These are phyloP conservation scores for Cryptotermes secundus DNA, from an alignment of 1,140 invertebrate genomes.

Conservation along the genomic window DNA sequence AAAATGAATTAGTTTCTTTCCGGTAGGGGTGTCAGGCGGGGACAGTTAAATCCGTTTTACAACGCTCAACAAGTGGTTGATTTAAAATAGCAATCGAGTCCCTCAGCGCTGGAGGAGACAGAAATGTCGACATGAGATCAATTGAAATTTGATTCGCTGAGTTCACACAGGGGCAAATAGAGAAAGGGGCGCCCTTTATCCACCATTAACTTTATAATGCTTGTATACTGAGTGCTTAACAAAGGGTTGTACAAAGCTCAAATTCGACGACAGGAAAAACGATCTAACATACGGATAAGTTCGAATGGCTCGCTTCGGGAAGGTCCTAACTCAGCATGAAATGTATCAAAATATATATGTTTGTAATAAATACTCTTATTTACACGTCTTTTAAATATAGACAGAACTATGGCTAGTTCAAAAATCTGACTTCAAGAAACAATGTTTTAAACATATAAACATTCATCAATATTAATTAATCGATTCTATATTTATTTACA, in stretches of 20 bases:
- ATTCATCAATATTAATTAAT: no score
- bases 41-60: background rate
- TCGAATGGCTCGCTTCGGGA: no score
- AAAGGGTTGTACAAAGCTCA: background rate
- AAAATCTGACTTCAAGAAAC: no score
- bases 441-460: no score
- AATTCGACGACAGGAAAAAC: no score
- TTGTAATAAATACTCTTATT: no score
- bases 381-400: no score
- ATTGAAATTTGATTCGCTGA: constrained; percentile 9
- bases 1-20: background rate
- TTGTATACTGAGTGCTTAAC: background rate
- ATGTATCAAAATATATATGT: no score
- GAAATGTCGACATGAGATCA: background rate
- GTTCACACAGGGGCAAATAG: background rate
- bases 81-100: constrained; percentile 5
- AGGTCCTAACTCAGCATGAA: no score
- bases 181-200: background rate
- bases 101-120: background rate
- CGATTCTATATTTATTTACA: no score
- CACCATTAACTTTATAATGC: background rate
- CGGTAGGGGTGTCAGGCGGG: background rate
- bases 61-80: constrained; percentile 13
- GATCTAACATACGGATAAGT: no score
- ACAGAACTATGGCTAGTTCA: no score